Percentiles rank a stretch among this genome's conserved stretches.
These are phyloP conservation scores for Leptopilina drosophilae DNA, from an alignment of 2,888 invertebrate species.

Conservation along the genomic window DNA sequence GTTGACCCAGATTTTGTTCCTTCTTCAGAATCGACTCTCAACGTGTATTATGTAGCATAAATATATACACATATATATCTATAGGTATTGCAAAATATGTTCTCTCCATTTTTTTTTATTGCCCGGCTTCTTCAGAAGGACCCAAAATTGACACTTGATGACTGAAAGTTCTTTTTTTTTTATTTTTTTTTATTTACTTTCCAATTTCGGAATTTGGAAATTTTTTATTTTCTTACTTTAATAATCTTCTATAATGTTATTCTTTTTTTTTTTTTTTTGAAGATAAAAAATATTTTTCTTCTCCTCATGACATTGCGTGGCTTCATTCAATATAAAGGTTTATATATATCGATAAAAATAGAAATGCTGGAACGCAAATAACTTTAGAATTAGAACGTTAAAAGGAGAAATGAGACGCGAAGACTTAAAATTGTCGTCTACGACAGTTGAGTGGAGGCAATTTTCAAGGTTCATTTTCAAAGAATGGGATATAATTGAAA, in stretches of 20 bases:
- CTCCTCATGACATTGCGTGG: neutral
- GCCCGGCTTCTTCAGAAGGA: constrained; percentile 4
- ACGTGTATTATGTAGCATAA: neutral
- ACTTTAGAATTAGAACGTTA: constrained; percentile 32
- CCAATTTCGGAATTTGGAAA: no score
- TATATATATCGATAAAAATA: constrained; percentile 23
- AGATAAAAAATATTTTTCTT: no score
- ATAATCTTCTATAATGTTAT: no score
- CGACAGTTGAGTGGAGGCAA: neutral
- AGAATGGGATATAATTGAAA: neutral
- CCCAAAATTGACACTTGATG: constrained; percentile 15
- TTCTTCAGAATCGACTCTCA: constrained; percentile 26
- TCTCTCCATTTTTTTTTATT: neutral
- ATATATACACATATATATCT: no score
- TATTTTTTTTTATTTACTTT: neutral
- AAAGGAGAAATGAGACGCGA: constrained; percentile 30
- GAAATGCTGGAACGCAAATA: constrained; percentile 35
- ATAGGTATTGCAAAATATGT: constrained; percentile 12
- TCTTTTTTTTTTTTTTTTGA: no score
- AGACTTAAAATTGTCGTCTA: constrained; percentile 29
- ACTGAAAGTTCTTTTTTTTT: neutral
- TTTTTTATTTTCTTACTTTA: neutral
- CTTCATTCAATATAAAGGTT: neutral
- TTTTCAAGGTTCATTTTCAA: constrained; percentile 24
- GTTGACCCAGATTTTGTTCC: constrained; percentile 35